phyloP scores from a whole-genome alignment of 2,888 invertebrate genomes.

The Therioaphis trifolii region DNA sequence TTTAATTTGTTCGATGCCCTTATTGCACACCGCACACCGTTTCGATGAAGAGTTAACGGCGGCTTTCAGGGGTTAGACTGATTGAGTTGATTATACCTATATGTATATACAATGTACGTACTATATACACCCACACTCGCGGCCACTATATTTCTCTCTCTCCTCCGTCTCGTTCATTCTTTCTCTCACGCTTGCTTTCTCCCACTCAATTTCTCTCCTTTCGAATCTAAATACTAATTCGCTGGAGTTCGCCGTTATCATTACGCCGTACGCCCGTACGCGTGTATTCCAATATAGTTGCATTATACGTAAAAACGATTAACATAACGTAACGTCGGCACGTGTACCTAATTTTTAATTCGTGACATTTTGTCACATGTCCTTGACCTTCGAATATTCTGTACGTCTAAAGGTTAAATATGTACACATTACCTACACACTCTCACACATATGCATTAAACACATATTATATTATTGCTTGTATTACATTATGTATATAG shows the following conservation, averaged over 20 bases:
- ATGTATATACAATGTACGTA: neutral
- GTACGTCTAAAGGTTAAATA: neutral
- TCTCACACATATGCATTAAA: too few relatives aligned
- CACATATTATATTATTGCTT: too few relatives aligned
- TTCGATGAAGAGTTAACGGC: neutral
- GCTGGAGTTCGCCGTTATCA: neutral
- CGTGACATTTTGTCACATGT: neutral
- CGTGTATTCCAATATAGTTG: neutral
- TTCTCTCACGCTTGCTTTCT: too few relatives aligned
- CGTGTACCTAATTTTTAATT: conserved; percentile 20
- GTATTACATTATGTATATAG: too few relatives aligned
- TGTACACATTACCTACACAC: neutral
- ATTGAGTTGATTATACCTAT: conserved; percentile 9
- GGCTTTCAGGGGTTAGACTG: conserved; percentile 11
- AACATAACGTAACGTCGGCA: neutral
- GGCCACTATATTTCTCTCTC: neutral
- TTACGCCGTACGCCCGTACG: too few relatives aligned
- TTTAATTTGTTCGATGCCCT: conserved; percentile 29
- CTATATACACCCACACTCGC: neutral
- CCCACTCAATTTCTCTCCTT: too few relatives aligned
- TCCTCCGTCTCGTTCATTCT: neutral
- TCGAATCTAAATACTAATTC: neutral
- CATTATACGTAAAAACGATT: neutral
- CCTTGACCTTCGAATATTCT: conserved; percentile 19
- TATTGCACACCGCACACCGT: neutral